Conservation (phyloP, 2,888 invertebrate species). For the Thera britannica region DNA sequence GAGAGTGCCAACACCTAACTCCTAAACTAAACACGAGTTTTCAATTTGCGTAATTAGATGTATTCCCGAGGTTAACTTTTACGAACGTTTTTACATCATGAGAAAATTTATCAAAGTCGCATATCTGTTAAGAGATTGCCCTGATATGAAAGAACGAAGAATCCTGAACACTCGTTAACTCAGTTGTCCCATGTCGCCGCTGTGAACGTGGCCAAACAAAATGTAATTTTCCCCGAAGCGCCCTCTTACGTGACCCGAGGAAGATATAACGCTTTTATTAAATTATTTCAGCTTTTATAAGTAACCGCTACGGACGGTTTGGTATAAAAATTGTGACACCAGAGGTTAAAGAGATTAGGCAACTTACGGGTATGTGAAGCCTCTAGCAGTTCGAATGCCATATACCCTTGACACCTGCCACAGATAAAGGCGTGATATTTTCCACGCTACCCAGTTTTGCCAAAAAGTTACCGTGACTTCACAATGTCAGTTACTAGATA, state of each 20-base stretch:
- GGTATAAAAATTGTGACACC: conserved; percentile 65
- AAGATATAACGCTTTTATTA: conserved; percentile 82
- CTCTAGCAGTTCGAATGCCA: conserved; percentile 42
- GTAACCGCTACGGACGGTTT: conserved; percentile 69
- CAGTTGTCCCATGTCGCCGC: conserved; percentile 77
- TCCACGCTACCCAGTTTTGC: conserved; percentile 2
- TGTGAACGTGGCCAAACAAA: conserved; percentile 80
- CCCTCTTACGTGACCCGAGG: conserved; percentile 81
- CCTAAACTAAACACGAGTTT: conserved; percentile 28
- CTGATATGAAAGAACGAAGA: conserved; percentile 77
- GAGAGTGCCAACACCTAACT: conserved; percentile 17
- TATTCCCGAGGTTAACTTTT: conserved; percentile 17
- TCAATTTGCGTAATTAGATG: conserved; percentile 28
- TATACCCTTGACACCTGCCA: conserved; percentile 29
- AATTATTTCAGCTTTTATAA: conserved; percentile 81
- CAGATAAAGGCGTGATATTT: conserved; percentile 17
- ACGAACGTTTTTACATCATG: conserved; percentile 22
- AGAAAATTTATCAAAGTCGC: conserved; percentile 44
- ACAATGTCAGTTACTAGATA: no score
- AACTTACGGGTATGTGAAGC: conserved; percentile 55
- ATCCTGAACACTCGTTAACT: conserved; percentile 80
- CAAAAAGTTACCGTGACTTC: neutral
- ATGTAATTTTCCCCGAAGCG: conserved; percentile 82
- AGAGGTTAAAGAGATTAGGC: conserved; percentile 66
- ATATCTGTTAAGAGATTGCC: conserved; percentile 63